Evolutionary conservation across 2,888 invertebrate genomes (phyloP).

Genomic region (Xestia rhomboidea): DNA sequence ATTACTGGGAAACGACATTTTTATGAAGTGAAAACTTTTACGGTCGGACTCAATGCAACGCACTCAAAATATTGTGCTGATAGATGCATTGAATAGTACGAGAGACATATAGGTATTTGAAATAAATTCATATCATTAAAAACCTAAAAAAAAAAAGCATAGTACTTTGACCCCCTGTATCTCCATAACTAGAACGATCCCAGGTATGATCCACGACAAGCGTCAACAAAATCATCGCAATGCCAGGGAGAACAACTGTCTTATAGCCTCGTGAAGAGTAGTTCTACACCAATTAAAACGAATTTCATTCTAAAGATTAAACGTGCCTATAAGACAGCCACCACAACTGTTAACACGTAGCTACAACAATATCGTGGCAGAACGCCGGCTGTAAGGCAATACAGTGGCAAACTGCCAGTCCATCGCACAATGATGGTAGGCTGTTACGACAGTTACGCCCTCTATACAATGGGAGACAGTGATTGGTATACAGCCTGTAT

Average conservation of each 20-base stretch:
- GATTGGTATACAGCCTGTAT: constrained; percentile 12
- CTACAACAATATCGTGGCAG: constrained; percentile 27
- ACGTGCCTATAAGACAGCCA: neutral
- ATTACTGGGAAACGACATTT: no score
- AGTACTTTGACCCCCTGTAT: neutral
- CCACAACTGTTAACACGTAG: constrained; percentile 24
- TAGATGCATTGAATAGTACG: no score
- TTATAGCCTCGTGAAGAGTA: neutral
- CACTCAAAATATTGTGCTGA: no score
- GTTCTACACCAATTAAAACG: neutral
- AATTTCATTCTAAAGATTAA: neutral
- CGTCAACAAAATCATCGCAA: neutral
- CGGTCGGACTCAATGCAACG: no score
- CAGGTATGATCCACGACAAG: neutral
- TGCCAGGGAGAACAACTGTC: neutral
- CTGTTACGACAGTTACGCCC: constrained; percentile 42
- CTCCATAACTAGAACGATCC: neutral
- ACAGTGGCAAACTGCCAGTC: constrained; percentile 59
- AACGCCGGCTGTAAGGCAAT: constrained; percentile 24
- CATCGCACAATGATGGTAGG: constrained; percentile 37
- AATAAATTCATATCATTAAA: no score
- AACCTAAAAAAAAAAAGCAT: no score
- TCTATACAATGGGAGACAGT: neutral
- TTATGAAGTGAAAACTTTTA: no score
- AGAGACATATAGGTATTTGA: no score